Evolutionary conservation across 2,113 vertebrate genomes (phyloP).

Genomic region (Nothobranchius furzeri): DNA sequence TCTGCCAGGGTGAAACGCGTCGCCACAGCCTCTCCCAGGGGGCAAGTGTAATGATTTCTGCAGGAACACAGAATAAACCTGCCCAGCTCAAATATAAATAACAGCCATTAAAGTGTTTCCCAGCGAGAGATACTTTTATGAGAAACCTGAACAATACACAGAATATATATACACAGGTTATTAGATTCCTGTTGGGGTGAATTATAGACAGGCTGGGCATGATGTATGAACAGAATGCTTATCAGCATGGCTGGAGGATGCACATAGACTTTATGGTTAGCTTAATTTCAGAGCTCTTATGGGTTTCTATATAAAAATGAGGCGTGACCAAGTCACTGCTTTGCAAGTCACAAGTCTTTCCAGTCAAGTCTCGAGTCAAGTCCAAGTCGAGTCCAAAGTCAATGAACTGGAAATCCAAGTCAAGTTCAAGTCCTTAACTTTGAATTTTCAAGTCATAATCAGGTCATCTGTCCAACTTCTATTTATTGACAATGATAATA

Average conservation of each 20-base stretch:
- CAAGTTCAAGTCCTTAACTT: no score
- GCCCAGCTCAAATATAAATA: constrained; percentile 67
- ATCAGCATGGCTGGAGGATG: constrained; percentile 14
- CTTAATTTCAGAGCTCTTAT: constrained; percentile 2
- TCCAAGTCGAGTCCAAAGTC: no score
- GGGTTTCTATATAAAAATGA: neutral
- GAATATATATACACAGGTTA: constrained; percentile 56
- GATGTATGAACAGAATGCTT: constrained; percentile 31
- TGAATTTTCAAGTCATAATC: no score
- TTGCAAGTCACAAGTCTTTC: no score
- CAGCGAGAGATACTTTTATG: constrained; percentile 57
- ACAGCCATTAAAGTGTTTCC: constrained; percentile 62
- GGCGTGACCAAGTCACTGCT: no score
- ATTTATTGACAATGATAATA: no score
- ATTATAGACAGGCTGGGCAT: constrained; percentile 40
- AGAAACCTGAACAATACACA: constrained; percentile 60
- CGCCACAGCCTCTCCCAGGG: constrained; percentile 27
- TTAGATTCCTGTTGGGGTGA: constrained; percentile 59
- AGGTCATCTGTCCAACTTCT: no score
- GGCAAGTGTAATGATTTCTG: constrained; percentile 65
- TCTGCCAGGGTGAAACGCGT: constrained; percentile 39
- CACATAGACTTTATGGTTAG: constrained; percentile 8
- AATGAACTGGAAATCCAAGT: no score
- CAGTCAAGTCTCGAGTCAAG: no score
- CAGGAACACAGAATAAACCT: constrained; percentile 59